Percentiles rank a stretch among this genome's conserved stretches.
phyloP scores from a whole-genome alignment of 2,113 vertebrate species.

The Psittacula cyanocephala region DNA sequence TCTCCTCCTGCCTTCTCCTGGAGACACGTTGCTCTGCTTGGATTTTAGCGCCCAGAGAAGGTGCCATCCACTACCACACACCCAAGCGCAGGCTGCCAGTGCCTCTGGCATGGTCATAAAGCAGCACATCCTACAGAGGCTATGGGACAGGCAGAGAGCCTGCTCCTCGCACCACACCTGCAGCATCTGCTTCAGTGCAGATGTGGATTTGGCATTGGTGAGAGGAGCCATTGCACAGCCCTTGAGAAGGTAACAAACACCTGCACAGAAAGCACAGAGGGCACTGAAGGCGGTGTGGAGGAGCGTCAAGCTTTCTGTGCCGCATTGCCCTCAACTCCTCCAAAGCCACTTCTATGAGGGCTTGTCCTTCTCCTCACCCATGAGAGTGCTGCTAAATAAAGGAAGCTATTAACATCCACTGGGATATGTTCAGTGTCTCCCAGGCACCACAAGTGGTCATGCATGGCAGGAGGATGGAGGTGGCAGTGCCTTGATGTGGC shows the following conservation, averaged over 20 bases:
- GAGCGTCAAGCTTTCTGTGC: neutral
- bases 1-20: neutral
- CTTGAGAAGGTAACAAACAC: no score
- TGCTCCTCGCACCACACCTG: neutral
- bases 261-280: neutral
- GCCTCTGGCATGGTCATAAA: neutral
- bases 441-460: neutral
- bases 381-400: neutral
- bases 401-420: neutral
- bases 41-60: neutral
- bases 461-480: neutral
- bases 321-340: neutral
- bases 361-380: neutral
- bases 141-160: neutral
- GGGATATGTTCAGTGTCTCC: neutral
- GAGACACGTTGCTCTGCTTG: neutral
- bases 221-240: neutral
- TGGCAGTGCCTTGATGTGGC: neutral
- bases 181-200: neutral
- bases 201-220: neutral
- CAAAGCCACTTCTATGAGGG: neutral
- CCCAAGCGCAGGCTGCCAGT: no score
- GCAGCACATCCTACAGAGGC: neutral
- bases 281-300: neutral
- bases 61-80: rapidly evolving